phyloP scores from a whole-genome alignment of 2,888 invertebrate species.

The Perizoma affinitatum region DNA sequence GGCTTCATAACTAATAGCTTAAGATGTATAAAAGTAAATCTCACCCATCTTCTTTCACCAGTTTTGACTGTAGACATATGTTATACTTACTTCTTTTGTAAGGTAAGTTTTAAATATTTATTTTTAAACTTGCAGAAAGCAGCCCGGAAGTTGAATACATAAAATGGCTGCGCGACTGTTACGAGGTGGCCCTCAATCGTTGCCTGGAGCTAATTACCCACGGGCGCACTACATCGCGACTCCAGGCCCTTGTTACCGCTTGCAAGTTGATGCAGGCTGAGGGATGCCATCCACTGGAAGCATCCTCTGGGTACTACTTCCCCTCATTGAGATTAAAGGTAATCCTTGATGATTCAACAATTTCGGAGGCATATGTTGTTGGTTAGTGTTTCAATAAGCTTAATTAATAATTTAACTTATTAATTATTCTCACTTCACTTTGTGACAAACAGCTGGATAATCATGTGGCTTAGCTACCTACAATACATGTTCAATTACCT shows the following conservation, averaged over 20 bases:
- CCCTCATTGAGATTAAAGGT: constrained; percentile 87
- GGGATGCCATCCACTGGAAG: constrained; percentile 87
- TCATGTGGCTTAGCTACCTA: too few species aligned
- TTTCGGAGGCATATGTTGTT: too few species aligned
- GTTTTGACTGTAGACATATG: too few species aligned
- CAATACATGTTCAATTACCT: too few species aligned
- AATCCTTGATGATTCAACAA: neutral
- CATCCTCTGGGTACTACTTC: constrained; percentile 83
- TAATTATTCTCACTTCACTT: too few species aligned
- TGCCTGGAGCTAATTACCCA: constrained; percentile 84
- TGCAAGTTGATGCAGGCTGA: constrained; percentile 90
- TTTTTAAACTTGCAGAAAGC: constrained; percentile 48
- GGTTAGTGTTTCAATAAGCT: too few species aligned
- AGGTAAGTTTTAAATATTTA: neutral
- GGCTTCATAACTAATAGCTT: too few species aligned
- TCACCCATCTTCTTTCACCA: too few species aligned
- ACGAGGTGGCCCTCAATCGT: constrained; percentile 86
- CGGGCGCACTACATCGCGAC: constrained; percentile 77
- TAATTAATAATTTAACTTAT: too few species aligned
- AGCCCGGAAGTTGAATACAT: constrained; percentile 86
- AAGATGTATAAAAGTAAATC: too few species aligned
- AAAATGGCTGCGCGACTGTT: constrained; percentile 88
- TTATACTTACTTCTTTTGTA: too few species aligned
- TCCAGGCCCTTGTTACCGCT: constrained; percentile 87
- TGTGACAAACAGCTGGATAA: too few species aligned